These are phyloP conservation scores for Umimayanthus kanabou DNA, from an alignment of 92 coral and sea anemone genomes.

Conservation along the genomic window DNA sequence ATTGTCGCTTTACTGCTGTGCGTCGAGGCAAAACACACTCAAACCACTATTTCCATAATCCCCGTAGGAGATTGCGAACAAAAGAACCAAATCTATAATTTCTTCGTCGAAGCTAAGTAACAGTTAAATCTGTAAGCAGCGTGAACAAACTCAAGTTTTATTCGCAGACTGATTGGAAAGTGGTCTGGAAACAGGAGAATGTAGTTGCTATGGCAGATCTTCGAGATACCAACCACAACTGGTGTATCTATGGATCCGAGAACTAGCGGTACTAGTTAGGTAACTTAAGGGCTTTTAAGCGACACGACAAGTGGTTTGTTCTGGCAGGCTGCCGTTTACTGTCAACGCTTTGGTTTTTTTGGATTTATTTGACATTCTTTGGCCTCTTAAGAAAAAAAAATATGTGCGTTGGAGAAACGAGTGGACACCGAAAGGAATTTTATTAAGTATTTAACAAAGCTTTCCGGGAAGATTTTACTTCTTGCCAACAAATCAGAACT, in stretches of 20 bases:
- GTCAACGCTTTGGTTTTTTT: neutral
- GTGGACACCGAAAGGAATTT: neutral
- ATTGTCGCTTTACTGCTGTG: constrained; percentile 31
- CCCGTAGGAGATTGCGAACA: constrained; percentile 15
- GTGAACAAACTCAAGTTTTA: neutral
- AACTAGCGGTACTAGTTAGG: neutral
- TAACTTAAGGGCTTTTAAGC: neutral
- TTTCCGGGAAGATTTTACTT: neutral
- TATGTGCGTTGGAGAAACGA: neutral
- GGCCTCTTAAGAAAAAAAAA: neutral
- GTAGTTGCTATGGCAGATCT: neutral
- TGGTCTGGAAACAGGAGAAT: neutral
- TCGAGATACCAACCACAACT: constrained; percentile 13
- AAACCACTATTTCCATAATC: constrained; percentile 19
- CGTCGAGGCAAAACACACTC: constrained; percentile 1
- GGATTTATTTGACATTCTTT: neutral
- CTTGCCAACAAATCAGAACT: neutral
- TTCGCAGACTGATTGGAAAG: neutral
- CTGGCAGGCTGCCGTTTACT: neutral
- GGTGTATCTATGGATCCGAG: neutral
- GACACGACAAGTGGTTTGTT: neutral
- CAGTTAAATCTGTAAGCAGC: neutral
- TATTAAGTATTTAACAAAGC: neutral
- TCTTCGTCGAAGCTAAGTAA: neutral
- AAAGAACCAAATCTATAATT: constrained; percentile 2